A percentile compares a stretch with the other conserved stretches of the same genome.
Conservation (phyloP, 2,888 invertebrate genomes). For the Tenthredo amoena region DNA sequence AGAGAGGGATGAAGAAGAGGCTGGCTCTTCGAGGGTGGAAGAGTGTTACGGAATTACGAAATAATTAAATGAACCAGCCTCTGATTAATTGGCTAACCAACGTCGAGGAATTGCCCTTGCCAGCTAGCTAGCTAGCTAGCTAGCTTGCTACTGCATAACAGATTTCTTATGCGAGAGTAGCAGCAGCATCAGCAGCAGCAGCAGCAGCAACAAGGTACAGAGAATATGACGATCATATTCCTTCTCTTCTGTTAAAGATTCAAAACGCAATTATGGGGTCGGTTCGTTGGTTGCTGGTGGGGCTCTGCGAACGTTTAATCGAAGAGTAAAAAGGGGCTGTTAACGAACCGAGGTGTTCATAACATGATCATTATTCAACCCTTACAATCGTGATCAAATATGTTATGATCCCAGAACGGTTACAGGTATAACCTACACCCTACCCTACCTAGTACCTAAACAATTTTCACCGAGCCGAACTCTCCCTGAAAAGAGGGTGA, state of each 20-base stretch:
- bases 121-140: not conserved
- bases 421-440: not conserved
- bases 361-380: slow-evolving; percentile 70
- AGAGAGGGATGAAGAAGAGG: not conserved
- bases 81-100: slow-evolving; percentile 70
- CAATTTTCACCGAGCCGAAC: not conserved
- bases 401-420: slow-evolving; percentile 38
- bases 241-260: slow-evolving; percentile 57
- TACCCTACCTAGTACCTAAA: not conserved
- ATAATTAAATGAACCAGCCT: slow-evolving; percentile 68
- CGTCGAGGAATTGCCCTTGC: slow-evolving; percentile 41
- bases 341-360: slow-evolving; percentile 63
- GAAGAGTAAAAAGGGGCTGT: slow-evolving; percentile 50
- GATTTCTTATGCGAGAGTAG: slow-evolving; percentile 60
- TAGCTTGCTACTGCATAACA: slow-evolving; percentile 57
- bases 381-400: slow-evolving; percentile 57
- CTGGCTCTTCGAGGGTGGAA: slow-evolving; percentile 54
- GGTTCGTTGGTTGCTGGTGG: slow-evolving; percentile 55
- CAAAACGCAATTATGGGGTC: slow-evolving; percentile 62
- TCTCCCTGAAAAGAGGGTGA: not conserved
- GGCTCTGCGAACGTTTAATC: slow-evolving; percentile 26
- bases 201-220: slow-evolving; percentile 6
- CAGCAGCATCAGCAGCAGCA: not conserved
- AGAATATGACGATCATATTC: slow-evolving; percentile 57
- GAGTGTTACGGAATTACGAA: slow-evolving; percentile 62